Percentiles rank a stretch among this genome's conserved stretches.
Evolutionary conservation across 2,113 vertebrate genomes (phyloP).

Genomic region (Ophthalmolycus amberensis): DNA sequence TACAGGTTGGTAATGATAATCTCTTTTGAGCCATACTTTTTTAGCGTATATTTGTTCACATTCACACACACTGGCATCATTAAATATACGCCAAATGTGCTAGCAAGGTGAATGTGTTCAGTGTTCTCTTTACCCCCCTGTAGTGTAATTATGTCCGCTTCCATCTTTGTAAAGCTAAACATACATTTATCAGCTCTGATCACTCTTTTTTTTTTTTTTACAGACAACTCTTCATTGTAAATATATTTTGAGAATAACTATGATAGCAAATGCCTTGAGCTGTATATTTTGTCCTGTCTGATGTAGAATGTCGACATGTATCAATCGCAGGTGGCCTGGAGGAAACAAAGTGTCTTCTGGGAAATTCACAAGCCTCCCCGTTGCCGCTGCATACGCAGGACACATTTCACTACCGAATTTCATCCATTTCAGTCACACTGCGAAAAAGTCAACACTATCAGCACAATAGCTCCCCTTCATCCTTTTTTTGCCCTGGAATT

Average conservation of each 20-base stretch:
- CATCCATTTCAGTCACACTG: conserved; percentile 15
- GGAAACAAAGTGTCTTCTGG: neutral
- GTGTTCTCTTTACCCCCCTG: neutral
- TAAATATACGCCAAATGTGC: neutral
- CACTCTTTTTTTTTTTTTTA: neutral
- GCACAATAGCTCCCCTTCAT: neutral
- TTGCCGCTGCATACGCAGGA: conserved; percentile 6
- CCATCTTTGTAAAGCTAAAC: neutral
- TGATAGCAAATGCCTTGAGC: neutral
- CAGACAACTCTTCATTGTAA: neutral
- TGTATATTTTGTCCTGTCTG: neutral
- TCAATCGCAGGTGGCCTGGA: neutral
- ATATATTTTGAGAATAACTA: neutral
- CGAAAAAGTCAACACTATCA: conserved; percentile 17
- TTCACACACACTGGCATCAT: neutral
- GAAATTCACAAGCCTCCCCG: conserved; percentile 14
- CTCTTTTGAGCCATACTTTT: neutral
- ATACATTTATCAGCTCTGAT: neutral
- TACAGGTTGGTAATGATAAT: neutral
- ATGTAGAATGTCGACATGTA: neutral
- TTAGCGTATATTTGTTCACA: neutral
- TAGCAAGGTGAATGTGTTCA: neutral
- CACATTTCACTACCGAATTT: conserved; percentile 29
- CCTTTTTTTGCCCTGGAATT: neutral
- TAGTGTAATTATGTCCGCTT: neutral